Base-by-base conservation (phyloP, 2,113 vertebrate genomes). In the Cyprinus carpio region DNA sequence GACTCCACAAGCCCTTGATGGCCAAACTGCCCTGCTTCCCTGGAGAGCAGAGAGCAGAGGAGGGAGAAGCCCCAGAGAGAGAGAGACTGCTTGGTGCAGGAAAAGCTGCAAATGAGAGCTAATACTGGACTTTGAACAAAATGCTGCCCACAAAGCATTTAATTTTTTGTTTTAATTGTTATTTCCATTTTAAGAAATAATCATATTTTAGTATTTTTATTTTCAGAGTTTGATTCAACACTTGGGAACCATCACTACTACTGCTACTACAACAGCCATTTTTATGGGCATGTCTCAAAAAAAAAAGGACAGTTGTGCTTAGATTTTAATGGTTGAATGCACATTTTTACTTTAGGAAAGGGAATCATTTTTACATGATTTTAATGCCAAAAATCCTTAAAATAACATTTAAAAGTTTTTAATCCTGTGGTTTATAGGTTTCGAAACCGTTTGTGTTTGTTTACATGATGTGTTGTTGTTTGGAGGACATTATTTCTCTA, bases 1-100 rank as follows among this genome's bases (percentile, higher is more conserved):
- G 96, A 46, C 92, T 98, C 20, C 97, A 98, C 91, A 93, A 87
- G 43, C 95, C 95, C 0, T 90, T 98, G 80, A 90, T 97, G 40
- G 81, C 90, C 85, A 91, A 84, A 87, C 84, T 97, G 86, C 87
- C 92, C 0, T 89, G 91, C 86, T 86, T 80, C 18, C 25, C 15
- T 12, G 51, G 43, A 67, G 62, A 49, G 20, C 49, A 2, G 7
- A 25, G 0, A 1, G 90, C 90, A 4, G 93, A 92, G 1, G 86
- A 86, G 18, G 67, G 37, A 51, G 84, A 79, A 4, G 2, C 81
- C 0, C 91, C 12, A 0, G 97, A 97, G 15, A 92, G 85, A 0
- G 95, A 96, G 71, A 91, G 93, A 23, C 94, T 99, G 81, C 90
- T 98, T 69, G 86, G 27, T 0, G 88, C 86, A 0, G 91, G 78